phyloP scores from a whole-genome alignment of 2,797 vertebrate genomes.

The Tangara arthus region DNA sequence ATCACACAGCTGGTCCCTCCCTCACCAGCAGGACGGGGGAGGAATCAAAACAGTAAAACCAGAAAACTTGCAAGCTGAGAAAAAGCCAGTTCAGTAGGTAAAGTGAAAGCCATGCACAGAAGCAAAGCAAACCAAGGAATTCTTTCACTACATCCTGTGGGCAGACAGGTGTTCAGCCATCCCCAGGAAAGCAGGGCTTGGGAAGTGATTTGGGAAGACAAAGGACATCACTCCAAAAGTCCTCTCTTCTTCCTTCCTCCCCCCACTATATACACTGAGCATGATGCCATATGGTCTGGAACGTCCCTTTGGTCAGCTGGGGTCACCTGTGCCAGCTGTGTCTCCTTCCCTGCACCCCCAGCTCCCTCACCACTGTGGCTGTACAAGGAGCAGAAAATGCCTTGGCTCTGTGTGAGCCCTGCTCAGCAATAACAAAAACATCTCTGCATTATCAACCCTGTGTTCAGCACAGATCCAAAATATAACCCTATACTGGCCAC shows the following conservation, averaged over 20 bases:
- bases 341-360: background rate
- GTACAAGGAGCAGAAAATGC: background rate
- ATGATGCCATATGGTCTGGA: rapidly evolving
- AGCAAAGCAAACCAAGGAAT: background rate
- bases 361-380: background rate
- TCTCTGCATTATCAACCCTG: background rate
- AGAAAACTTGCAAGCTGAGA: background rate
- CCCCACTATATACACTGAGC: no score
- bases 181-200: background rate
- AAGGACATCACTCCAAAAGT: background rate
- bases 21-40: background rate
- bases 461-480: background rate
- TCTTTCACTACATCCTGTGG: rapidly evolving
- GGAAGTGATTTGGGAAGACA: background rate
- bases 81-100: background rate
- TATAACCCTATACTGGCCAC: background rate
- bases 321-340: rapidly evolving
- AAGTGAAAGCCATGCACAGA: rapidly evolving
- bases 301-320: background rate
- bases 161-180: background rate
- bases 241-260: background rate
- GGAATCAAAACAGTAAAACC: background rate
- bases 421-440: background rate
- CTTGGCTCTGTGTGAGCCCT: background rate
- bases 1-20: background rate